A percentile compares a stretch with the other conserved stretches of the same genome.
phyloP scores from a whole-genome alignment of 2,888 invertebrate genomes.

The Heliconius ismenius region DNA sequence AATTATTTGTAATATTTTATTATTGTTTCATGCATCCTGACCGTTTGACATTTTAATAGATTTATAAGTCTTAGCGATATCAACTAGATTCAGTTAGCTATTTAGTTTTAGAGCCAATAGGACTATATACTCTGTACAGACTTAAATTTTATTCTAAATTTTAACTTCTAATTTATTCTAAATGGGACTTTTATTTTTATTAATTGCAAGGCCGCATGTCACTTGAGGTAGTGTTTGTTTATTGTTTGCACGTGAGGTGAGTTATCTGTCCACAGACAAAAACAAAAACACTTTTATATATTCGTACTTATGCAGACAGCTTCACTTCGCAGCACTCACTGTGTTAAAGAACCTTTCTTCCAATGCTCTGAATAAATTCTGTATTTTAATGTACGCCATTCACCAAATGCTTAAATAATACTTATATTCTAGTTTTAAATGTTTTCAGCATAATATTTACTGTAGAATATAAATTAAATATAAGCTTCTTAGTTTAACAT shows the following conservation, averaged over 20 bases:
- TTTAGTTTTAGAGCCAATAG: constrained; percentile 60
- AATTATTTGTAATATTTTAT: constrained; percentile 50
- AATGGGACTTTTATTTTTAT: constrained; percentile 43
- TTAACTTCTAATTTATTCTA: constrained; percentile 52
- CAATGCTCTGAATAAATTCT: constrained; percentile 3
- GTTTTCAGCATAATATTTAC: neutral
- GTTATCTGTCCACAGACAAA: constrained; percentile 39
- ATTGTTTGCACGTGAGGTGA: constrained; percentile 71
- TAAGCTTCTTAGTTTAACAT: neutral
- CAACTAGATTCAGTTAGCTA: constrained; percentile 54
- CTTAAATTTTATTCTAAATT: constrained; percentile 52
- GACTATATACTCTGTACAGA: constrained; percentile 68
- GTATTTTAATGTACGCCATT: constrained; percentile 25
- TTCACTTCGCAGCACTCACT: constrained; percentile 19
- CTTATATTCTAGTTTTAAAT: neutral
- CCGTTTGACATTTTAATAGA: constrained; percentile 60
- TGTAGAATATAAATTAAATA: neutral
- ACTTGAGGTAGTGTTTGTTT: constrained; percentile 58
- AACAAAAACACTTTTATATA: constrained; percentile 11
- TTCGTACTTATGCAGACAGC: constrained; percentile 13
- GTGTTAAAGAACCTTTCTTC: neutral
- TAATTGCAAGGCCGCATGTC: constrained; percentile 73
- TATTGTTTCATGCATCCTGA: constrained; percentile 65
- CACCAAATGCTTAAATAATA: constrained; percentile 5
- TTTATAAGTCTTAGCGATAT: constrained; percentile 56